Conservation (phyloP, 2,888 invertebrate genomes). For the Drosophila ustulata region DNA sequence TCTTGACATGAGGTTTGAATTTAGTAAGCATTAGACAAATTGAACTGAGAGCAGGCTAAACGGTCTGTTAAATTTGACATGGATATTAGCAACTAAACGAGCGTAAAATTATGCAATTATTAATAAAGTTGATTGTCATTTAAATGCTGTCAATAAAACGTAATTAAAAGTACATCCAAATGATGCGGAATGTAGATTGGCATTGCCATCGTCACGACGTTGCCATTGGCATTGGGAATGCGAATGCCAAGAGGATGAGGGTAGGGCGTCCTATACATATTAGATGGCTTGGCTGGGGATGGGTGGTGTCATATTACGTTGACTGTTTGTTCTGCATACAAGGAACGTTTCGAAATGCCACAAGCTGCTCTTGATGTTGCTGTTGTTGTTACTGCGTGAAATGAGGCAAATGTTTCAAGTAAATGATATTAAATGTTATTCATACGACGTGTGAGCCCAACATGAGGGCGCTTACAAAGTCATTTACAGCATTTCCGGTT, state of each 20-base stretch:
- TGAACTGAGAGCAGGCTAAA: background rate
- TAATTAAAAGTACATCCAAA: conserved; percentile 53
- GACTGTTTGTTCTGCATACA: conserved; percentile 22
- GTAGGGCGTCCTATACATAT: background rate
- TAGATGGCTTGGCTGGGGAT: background rate
- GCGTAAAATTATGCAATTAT: conserved; percentile 48
- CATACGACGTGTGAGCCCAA: conserved; percentile 53
- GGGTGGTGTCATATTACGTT: conserved; percentile 26
- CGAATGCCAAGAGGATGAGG: conserved; percentile 1
- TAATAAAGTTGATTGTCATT: conserved; percentile 54
- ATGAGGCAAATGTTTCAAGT: conserved; percentile 46
- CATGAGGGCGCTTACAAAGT: conserved; percentile 40
- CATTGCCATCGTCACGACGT: background rate
- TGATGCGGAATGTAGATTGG: conserved; percentile 8
- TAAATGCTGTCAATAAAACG: conserved; percentile 53
- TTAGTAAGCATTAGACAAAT: background rate
- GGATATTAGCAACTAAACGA: conserved; percentile 8
- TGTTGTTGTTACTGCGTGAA: background rate
- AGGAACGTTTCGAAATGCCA: conserved; percentile 24
- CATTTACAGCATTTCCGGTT: conserved; percentile 43
- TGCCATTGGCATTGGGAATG: conserved; percentile 2
- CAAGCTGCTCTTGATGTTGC: conserved; percentile 10
- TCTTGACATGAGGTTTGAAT: background rate
- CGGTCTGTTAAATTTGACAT: conserved; percentile 7
- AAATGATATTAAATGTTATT: conserved; percentile 67